Evolutionary conservation across 2,888 invertebrate species (phyloP), one percentile per base, ranked within the genome.

Genomic region (Sesia apiformis): DNA sequence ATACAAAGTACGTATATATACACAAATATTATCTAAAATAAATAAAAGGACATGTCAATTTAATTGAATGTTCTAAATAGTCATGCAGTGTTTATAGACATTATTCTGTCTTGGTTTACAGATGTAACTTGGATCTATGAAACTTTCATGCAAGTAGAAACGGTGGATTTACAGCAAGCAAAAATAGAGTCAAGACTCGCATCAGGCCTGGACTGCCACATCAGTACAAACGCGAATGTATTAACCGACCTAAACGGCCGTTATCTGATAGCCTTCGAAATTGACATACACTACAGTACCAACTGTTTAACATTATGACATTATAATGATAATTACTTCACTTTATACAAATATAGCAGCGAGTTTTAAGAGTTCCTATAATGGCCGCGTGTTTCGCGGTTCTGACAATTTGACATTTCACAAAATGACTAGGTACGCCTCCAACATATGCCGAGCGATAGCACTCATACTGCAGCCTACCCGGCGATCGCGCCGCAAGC

Each of bases 301-400:
- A 79, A 78, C 78, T 75, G 82, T 86, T 81, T 79, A 83, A 84
- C 70, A 81, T 81, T 52, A 84, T n/a, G 84, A 83, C 79, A 83
- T 84, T 52, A 84, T 81, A 85, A 85, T 82, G 84, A 85, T 82
- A 81, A 87, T 86, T 86, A 89, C 76, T 86, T 90, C 89, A 91
- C 89, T 91, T 91, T 92, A 91, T 92, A 92, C 91, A 91, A 91
- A 91, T 91, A 92, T 91, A 93, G 92, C 92, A 93, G 93, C 93
- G 93, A 93, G 93, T 93, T 92, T 93, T 92, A 89, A 92, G 92
- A 93, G 92, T 93, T 93, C 92, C 93, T 92, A 92, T 92, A 90
- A 89, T 87, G 91, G 88, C 85, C 88, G 89, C 86, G 76, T 76
- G 68, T 67, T 23, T 71, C 76, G 85, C 88, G 86, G 88, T 76